Evolutionary conservation across 2,797 vertebrate species (phyloP).

Genomic region (Menidia menidia): DNA sequence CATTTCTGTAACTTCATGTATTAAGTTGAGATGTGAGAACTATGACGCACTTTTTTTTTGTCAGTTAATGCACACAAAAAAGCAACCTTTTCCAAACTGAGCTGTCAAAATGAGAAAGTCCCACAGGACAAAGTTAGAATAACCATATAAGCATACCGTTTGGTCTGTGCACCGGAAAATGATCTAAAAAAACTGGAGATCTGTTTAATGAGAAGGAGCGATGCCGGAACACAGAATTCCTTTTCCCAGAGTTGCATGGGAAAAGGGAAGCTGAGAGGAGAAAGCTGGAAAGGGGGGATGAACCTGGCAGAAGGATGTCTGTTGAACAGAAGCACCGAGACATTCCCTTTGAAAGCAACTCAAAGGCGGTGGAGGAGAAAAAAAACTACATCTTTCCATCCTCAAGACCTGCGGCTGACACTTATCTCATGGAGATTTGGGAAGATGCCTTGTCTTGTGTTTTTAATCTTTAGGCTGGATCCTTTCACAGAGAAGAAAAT

Average conservation of each 20-base stretch:
- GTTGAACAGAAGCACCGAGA: slow-evolving; percentile 16
- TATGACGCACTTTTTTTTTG: background rate
- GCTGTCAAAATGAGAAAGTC: background rate
- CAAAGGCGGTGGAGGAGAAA: slow-evolving; percentile 22
- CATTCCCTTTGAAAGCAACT: slow-evolving; percentile 43
- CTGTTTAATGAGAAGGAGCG: slow-evolving; percentile 50
- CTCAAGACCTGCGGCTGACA: slow-evolving; percentile 23
- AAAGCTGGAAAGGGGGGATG: slow-evolving; percentile 58
- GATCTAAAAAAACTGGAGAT: slow-evolving; percentile 1
- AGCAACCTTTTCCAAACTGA: background rate
- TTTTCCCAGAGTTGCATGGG: slow-evolving; percentile 15
- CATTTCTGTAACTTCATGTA: slow-evolving; percentile 6
- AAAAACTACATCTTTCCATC: slow-evolving; percentile 38
- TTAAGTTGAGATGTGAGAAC: slow-evolving; percentile 1
- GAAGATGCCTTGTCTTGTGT: slow-evolving; percentile 34
- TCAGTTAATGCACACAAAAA: background rate
- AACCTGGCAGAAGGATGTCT: slow-evolving; percentile 40
- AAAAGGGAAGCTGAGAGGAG: slow-evolving; percentile 44
- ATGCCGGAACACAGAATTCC: slow-evolving; percentile 16
- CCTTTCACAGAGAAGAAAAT: slow-evolving; percentile 34
- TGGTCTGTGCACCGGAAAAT: background rate
- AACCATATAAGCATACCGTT: background rate
- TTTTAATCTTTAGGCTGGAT: slow-evolving; percentile 48
- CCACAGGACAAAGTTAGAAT: background rate
- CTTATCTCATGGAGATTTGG: slow-evolving; percentile 26